Evolutionary conservation across 2,888 invertebrate genomes (phyloP), one percentile per base, ranked within the genome.

Genomic region (Leistus spinibarbis): DNA sequence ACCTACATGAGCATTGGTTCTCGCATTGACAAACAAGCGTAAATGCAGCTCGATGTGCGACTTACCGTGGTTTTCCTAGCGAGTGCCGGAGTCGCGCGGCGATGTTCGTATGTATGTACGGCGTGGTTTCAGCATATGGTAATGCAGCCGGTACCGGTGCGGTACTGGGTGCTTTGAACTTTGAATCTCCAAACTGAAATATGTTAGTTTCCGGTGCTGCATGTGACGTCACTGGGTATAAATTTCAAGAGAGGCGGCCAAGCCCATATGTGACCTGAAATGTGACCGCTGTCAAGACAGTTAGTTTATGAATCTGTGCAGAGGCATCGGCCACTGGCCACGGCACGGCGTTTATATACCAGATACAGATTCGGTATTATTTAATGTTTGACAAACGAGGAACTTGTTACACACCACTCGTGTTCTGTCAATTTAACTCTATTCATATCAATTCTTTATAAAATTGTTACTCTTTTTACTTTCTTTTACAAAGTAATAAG

Each of bases 211-310:
- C 67, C 67, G 60, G 60, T 20, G 54, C 69, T 70, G 69, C 62
- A 70, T 53, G 62, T 70, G 69, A 70, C 69, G 62, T 22, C 60
- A 60, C 10, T 22, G 60, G 62, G 19, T 70, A 70, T 70, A 62
- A 62, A 70, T 70, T 64, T 64, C 64, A 60, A 60, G 60, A 40
- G 40, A 53, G 54, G 64, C 53, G 63, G 19, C 19, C 70, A n/a
- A 16, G 54, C 54, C 63, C 70, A 71, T 64, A 53, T 71, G 70
- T 71, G 70, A 71, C 54, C 63, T 71, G 63, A 71, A 64, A 64
- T 63, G 70, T 71, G 63, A 64, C 63, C 70, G 64, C 63, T 71
- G 70, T 71, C 70, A 71, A 54, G 70, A 54, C 70, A 60, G 54
- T 64, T 71, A 54, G 63, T 71, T 71, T 71, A 71, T 71, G 70